phyloP scores from a whole-genome alignment of 2,113 vertebrate genomes.

The Pluvianellus socialis region DNA sequence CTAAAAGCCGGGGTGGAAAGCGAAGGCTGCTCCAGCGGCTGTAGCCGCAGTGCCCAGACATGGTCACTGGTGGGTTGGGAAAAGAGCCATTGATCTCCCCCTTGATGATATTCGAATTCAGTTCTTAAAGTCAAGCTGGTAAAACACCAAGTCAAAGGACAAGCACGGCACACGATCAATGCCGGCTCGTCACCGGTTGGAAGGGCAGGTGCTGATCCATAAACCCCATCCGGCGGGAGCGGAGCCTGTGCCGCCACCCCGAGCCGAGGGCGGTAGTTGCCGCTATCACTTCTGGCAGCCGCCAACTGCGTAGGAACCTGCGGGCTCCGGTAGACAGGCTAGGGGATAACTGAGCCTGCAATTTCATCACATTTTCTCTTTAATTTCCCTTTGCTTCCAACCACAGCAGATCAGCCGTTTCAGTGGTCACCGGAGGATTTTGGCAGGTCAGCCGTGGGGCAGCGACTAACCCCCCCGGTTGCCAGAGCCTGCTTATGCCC shows the following conservation, averaged over 20 bases:
- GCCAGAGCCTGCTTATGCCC: background rate
- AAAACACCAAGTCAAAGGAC: background rate
- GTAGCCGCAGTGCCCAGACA: background rate
- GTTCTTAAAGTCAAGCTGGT: background rate
- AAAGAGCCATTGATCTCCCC: background rate
- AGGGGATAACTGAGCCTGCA: background rate
- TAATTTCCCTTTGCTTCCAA: background rate
- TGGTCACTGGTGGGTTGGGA: background rate
- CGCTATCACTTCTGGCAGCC: rapidly evolving
- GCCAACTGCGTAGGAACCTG: rapidly evolving
- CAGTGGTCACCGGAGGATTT: rapidly evolving
- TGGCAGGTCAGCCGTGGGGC: background rate
- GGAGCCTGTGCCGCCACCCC: background rate
- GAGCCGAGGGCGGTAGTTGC: rapidly evolving
- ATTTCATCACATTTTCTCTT: rapidly evolving
- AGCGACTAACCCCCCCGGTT: rapidly evolving
- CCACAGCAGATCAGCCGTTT: background rate
- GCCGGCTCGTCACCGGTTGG: rapidly evolving
- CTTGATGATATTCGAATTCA: background rate
- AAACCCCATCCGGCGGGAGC: background rate
- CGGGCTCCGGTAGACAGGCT: rapidly evolving
- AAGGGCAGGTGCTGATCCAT: background rate
- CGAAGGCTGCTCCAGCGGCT: background rate
- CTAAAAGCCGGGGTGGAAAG: background rate
- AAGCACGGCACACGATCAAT: rapidly evolving